phyloP scores from a whole-genome alignment of 2,888 invertebrate species.

The Tetranychus piercei region DNA sequence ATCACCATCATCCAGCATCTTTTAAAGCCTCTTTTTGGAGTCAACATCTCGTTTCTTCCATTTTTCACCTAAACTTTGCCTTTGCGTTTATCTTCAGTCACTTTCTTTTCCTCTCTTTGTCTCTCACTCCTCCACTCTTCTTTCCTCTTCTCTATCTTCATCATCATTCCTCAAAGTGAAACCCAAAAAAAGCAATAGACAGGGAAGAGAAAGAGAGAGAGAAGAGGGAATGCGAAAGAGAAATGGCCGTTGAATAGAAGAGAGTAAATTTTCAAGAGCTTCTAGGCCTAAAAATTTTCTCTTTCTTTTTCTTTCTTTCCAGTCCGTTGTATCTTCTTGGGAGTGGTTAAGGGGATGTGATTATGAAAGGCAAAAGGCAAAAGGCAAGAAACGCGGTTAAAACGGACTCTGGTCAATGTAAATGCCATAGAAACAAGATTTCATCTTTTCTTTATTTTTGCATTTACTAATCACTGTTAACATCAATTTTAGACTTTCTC shows the following conservation, averaged over 20 bases:
- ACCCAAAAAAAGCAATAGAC: neutral
- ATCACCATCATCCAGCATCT: too few relatives aligned
- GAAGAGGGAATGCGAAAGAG: neutral
- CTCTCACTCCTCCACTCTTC: conserved; percentile 4
- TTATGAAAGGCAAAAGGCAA: neutral
- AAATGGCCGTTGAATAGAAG: neutral
- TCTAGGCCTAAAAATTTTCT: neutral
- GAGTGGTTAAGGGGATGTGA: conserved; percentile 2
- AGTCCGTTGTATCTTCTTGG: neutral
- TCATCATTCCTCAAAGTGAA: neutral
- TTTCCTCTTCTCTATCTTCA: neutral
- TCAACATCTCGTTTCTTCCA: neutral
- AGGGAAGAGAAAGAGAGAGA: neutral
- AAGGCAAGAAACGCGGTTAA: neutral
- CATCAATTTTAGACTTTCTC: neutral
- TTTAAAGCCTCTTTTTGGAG: neutral
- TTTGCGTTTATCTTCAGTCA: neutral
- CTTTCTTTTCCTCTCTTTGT: neutral
- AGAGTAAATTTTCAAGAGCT: neutral
- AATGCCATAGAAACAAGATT: neutral
- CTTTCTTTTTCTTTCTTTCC: neutral
- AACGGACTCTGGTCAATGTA: neutral
- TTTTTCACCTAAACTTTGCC: neutral
- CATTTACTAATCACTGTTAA: neutral
- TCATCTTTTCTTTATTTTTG: neutral